Base-by-base conservation (phyloP, 2,888 invertebrate genomes). In the Keiferia lycopersicella region DNA sequence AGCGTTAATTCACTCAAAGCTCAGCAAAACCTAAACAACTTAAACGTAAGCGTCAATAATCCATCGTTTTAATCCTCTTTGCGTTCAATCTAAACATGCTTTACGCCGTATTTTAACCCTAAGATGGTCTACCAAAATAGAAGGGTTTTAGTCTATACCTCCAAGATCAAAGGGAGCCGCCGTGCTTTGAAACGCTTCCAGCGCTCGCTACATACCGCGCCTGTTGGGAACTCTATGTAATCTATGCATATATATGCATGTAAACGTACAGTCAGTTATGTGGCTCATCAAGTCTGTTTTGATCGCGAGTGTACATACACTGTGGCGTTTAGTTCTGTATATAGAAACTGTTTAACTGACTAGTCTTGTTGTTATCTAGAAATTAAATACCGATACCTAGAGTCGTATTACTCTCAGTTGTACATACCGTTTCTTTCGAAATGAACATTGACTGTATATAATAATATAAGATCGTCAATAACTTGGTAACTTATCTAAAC, bases 61-160 rank as follows among this genome's bases (percentile, higher is more conserved):
- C 45, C 16, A 45, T 34, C 50, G 48, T 34, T 61, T 18, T 61
- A 61, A 61, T 61, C 48, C 50, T 39, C 61, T 61, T 61, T 50
- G 73, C 71, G 62, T 67, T 64, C 66, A 67, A 8, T 34, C 8
- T 34, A 34, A 34, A 34, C 34, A 34, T 34, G 34, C 67, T 70
- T 72, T 64, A 71, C 71, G 72, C 73, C 70, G 74, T 71, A 76
- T 75, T 73, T 74, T 77, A 77, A 73, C 77, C 76, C 75, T 77
- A 83, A 85, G 83, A 84, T 72, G 74, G 74, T 68, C 71, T 75
- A 82, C 82, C 80, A 72, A 85, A 87, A 86, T 86, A 86, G 83
- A 84, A 84, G 80, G 84, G 84, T 76, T 76, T 77, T 67, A 75
- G 73, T 67, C 68, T 72, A 75, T 80, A 80, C 75, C 72, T 78